A percentile compares a stretch with the other conserved stretches of the same genome.
Conservation (phyloP, 2,888 invertebrate genomes). For the Cotesia congregata region DNA sequence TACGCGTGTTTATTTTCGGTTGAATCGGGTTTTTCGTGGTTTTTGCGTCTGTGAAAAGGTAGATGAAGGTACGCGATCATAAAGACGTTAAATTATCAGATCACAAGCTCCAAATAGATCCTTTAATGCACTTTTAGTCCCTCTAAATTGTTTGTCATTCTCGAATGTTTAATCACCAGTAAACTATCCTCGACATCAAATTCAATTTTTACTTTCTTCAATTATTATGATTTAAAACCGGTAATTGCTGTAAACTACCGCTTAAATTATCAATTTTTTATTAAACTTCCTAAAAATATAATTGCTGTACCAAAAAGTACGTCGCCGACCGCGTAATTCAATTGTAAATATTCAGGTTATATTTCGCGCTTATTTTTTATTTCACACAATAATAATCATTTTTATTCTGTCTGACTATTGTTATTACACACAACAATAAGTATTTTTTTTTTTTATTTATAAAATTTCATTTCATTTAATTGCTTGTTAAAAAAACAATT, state of each 20-base stretch:
- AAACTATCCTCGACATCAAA: background rate
- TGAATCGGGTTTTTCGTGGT: slow-evolving; percentile 62
- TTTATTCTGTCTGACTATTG: background rate
- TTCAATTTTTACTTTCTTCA: background rate
- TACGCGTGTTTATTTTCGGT: slow-evolving; percentile 72
- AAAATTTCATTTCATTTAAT: background rate
- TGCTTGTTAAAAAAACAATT: background rate
- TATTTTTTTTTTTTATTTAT: background rate
- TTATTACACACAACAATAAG: background rate
- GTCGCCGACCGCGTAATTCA: background rate
- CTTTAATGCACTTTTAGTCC: background rate
- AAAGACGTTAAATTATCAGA: background rate
- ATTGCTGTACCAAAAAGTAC: background rate
- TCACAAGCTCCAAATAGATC: slow-evolving; percentile 14
- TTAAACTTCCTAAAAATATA: background rate
- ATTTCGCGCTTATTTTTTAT: background rate
- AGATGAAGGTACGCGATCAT: slow-evolving; percentile 76
- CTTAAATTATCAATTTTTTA: background rate
- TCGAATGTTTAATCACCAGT: background rate
- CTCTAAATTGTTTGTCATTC: slow-evolving; percentile 10
- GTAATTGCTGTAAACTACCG: background rate
- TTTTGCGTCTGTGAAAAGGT: slow-evolving; percentile 72
- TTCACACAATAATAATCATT: background rate
- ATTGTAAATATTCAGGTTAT: background rate
- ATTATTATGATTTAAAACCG: background rate